Percentiles rank a stretch among this genome's conserved stretches.
phyloP scores from a whole-genome alignment of 2,797 vertebrate species.

The Squalus acanthias region DNA sequence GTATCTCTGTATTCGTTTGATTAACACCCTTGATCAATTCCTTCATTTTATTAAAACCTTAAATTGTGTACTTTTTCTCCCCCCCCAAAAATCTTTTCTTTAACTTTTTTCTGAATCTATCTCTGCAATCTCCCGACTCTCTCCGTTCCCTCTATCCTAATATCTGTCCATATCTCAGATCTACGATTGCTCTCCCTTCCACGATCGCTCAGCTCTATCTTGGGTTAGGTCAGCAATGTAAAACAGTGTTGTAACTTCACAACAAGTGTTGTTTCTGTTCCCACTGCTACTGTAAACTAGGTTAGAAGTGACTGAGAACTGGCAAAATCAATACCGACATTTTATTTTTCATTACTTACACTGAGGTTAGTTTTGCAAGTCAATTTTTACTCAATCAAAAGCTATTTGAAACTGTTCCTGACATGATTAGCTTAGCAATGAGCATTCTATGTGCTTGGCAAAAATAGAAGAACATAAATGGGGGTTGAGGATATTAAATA shows the following conservation, averaged over 20 bases:
- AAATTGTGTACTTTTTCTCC: background rate
- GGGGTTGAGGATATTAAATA: background rate
- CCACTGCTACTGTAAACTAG: background rate
- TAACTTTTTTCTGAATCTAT: background rate
- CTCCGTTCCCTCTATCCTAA: background rate
- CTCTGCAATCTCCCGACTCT: background rate
- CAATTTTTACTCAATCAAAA: slow-evolving; percentile 11
- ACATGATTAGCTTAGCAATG: background rate
- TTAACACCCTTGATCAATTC: background rate
- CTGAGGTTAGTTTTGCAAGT: background rate
- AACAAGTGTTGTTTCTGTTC: background rate
- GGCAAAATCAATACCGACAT: background rate
- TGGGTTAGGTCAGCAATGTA: background rate
- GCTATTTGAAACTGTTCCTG: background rate
- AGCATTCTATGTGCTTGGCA: background rate
- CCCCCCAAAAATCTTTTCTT: background rate
- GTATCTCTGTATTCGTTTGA: background rate
- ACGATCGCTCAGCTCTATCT: background rate
- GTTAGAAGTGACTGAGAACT: slow-evolving; percentile 20
- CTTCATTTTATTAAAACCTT: background rate
- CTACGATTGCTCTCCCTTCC: background rate
- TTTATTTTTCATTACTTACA: slow-evolving; percentile 25
- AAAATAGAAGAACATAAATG: background rate
- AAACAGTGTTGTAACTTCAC: background rate
- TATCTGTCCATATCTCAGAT: background rate